phyloP scores from a whole-genome alignment of 2,797 vertebrate species.

The Chelon labrosus region DNA sequence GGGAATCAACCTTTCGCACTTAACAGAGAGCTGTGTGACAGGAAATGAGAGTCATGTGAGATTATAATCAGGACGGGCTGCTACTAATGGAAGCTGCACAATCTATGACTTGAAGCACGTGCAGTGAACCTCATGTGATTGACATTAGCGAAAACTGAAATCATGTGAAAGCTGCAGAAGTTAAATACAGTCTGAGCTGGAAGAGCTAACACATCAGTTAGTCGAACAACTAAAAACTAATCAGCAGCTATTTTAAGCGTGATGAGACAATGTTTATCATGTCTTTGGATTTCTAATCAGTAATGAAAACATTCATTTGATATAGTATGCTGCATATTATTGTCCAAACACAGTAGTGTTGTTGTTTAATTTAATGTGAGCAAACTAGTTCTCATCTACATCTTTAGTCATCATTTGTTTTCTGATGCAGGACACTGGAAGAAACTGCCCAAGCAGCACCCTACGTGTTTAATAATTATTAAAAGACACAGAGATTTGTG shows the following conservation, averaged over 20 bases:
- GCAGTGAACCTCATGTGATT: slow-evolving; percentile 46
- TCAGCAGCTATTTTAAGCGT: neutral
- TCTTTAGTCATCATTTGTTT: neutral
- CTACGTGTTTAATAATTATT: neutral
- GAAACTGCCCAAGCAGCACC: neutral
- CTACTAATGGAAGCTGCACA: slow-evolving; percentile 45
- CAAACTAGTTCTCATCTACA: neutral
- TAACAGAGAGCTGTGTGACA: slow-evolving; percentile 9
- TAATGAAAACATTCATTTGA: neutral
- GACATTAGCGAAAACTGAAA: slow-evolving; percentile 17
- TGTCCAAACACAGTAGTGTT: no score
- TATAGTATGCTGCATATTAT: neutral
- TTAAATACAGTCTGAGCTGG: neutral
- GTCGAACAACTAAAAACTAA: neutral
- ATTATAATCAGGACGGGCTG: slow-evolving; percentile 1
- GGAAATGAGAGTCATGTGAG: slow-evolving; percentile 61
- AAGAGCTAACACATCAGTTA: neutral
- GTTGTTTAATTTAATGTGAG: neutral
- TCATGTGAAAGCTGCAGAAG: slow-evolving; percentile 45
- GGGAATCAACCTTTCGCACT: neutral
- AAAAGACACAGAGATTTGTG: neutral
- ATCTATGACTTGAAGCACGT: slow-evolving; percentile 16
- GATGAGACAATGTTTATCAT: neutral
- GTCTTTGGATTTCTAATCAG: no score
- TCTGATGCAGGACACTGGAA: neutral